phyloP scores from a whole-genome alignment of 2,888 invertebrate genomes.

The Acleris sparsana region DNA sequence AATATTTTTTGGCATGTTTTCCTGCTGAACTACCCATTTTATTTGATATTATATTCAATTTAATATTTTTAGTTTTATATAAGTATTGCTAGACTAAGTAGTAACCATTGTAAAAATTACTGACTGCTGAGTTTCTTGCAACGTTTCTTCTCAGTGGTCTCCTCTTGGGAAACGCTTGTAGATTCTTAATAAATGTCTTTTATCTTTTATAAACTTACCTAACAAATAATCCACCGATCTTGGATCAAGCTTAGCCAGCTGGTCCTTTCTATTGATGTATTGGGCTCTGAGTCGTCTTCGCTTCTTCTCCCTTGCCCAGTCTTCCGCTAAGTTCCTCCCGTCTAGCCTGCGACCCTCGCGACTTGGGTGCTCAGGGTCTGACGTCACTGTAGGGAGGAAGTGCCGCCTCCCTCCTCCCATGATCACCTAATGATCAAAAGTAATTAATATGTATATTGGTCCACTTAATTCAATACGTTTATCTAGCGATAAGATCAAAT shows the following conservation, averaged over 20 bases:
- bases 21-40: too few relatives aligned
- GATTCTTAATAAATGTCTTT: too few relatives aligned
- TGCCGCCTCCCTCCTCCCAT: slow-evolving; percentile 91
- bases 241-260: slow-evolving; percentile 87
- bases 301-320: slow-evolving; percentile 90
- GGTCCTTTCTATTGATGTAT: slow-evolving; percentile 89
- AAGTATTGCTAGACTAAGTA: too few relatives aligned
- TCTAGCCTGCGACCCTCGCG: slow-evolving; percentile 89
- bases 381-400: slow-evolving; percentile 88
- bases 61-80: too few relatives aligned
- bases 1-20: too few relatives aligned
- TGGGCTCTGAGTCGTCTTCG: slow-evolving; percentile 86
- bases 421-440: slow-evolving; percentile 83
- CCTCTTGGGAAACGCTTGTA: too few relatives aligned
- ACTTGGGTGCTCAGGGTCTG: slow-evolving; percentile 87
- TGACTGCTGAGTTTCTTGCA: too few relatives aligned
- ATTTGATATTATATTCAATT: too few relatives aligned
- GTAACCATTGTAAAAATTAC: too few relatives aligned
- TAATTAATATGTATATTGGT: neutral
- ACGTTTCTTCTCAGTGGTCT: too few relatives aligned
- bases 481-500: too few relatives aligned
- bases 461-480: neutral
- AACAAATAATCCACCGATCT: slow-evolving; percentile 88
- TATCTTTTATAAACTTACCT: slow-evolving; percentile 83
- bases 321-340: slow-evolving; percentile 90